Evolutionary conservation across 2,888 invertebrate genomes (phyloP), one percentile per base, ranked within the genome.

Genomic region (Endomychus coccineus): DNA sequence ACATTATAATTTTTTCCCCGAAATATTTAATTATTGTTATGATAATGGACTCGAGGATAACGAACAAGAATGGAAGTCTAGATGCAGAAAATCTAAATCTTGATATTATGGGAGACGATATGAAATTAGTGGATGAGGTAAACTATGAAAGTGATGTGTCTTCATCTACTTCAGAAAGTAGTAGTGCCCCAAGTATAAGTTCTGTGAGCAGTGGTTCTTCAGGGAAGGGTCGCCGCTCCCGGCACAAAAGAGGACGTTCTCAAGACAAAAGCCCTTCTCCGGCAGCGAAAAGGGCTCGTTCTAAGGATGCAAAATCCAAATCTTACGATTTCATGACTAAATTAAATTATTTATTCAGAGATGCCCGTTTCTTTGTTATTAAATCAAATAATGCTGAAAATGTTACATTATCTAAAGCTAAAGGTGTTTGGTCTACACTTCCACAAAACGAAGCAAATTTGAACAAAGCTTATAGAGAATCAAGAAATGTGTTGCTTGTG

Each of bases 371-470:
- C 71, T 96, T 95, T 70, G 77, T 97, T 39, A 95, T 97, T 55
- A 97, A 97, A 69, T 95, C 95, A 32, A 96, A 95, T 68, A 97
- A 97, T 68, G 86, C 88, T 40, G 96, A 97, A 68, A 97, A 97
- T 66, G 87, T 97, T 33, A 84, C 86, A 19, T 64, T 97, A 40
- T 91, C 95, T 1, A 97, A 97, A 68, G 86, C 84, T 10, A 90
- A 89, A 71, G 91, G 89, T 43, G 95, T 96, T 3, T 97, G 96
- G 97, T 95, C 96, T 2, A 97, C 97, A 2, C 76, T 95, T 39
- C 95, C 95, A 2, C 91, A 92, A 64, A 97, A 97, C 67, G 96
- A 97, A 71, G 83, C 88, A 1, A 91, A 94, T 67, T 73, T 97
- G 33, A 96, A 95, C 69, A 88, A 90, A 69, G 95, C 96, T 1